These are phyloP conservation scores for Plagodis pulveraria DNA, from an alignment of 2,888 invertebrate species.

Conservation along the genomic window DNA sequence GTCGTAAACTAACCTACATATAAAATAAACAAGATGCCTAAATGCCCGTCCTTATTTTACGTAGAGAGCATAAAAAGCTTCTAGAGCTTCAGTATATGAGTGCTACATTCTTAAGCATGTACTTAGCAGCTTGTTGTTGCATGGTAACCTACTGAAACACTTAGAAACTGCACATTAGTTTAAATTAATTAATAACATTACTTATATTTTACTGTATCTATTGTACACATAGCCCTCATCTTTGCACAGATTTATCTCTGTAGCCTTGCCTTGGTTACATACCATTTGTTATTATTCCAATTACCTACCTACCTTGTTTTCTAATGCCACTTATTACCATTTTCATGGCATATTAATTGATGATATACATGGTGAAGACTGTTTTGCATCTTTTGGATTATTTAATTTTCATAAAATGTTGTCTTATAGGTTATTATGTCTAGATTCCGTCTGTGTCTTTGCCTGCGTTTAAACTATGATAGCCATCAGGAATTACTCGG, in stretches of 20 bases:
- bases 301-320: too few species aligned
- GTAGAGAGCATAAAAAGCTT: constrained; percentile 32
- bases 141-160: constrained; percentile 30
- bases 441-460: too few species aligned
- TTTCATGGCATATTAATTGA: too few species aligned
- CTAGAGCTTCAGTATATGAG: constrained; percentile 26
- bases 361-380: too few species aligned
- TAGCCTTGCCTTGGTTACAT: too few species aligned
- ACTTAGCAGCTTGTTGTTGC: constrained; percentile 40
- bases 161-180: constrained; percentile 18
- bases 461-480: too few species aligned
- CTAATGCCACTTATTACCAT: too few species aligned
- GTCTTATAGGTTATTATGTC: too few species aligned
- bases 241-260: neutral
- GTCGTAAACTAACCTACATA: constrained; percentile 45
- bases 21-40: constrained; percentile 54
- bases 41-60: constrained; percentile 42
- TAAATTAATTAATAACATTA: neutral
- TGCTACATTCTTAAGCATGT: constrained; percentile 37
- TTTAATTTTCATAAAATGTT: too few species aligned
- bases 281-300: too few species aligned
- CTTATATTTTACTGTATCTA: neutral
- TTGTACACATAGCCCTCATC: neutral
- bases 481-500: too few species aligned
- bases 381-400: too few species aligned